phyloP scores from a whole-genome alignment of 2,113 vertebrate species.

The Eira barbara region DNA sequence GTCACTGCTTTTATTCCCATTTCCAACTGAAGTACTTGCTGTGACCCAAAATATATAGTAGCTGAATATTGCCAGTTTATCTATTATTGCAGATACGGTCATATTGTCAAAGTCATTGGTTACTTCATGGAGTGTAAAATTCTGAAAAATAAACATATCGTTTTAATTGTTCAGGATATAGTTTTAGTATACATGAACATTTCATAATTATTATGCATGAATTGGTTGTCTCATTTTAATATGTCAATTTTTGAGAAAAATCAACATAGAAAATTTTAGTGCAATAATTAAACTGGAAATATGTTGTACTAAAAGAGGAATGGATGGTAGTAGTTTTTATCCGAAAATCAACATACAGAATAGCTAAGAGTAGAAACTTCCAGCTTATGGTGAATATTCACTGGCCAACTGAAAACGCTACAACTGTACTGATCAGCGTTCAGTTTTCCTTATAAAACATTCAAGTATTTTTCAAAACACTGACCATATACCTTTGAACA shows the following conservation, averaged over 20 bases:
- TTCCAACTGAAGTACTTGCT: constrained; percentile 84
- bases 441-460: background rate
- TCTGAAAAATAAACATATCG: constrained; percentile 77
- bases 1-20: constrained; percentile 86
- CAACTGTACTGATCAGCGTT: background rate
- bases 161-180: constrained; percentile 42
- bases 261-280: background rate
- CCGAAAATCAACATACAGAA: background rate
- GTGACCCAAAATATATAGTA: constrained; percentile 86
- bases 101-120: constrained; percentile 54
- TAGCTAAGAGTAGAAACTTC: background rate
- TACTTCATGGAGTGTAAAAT: constrained; percentile 80
- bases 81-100: constrained; percentile 79
- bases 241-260: background rate
- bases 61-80: constrained; percentile 84
- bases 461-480: background rate
- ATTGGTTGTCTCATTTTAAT: background rate
- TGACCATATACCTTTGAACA: background rate
- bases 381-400: background rate
- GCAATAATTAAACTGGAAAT: constrained; percentile 47
- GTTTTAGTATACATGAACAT: background rate
- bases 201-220: constrained; percentile 19
- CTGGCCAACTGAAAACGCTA: background rate
- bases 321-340: background rate
- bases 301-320: background rate